These are phyloP conservation scores for Australoheros scitulus DNA, from an alignment of 2,113 vertebrate genomes.

Conservation along the genomic window DNA sequence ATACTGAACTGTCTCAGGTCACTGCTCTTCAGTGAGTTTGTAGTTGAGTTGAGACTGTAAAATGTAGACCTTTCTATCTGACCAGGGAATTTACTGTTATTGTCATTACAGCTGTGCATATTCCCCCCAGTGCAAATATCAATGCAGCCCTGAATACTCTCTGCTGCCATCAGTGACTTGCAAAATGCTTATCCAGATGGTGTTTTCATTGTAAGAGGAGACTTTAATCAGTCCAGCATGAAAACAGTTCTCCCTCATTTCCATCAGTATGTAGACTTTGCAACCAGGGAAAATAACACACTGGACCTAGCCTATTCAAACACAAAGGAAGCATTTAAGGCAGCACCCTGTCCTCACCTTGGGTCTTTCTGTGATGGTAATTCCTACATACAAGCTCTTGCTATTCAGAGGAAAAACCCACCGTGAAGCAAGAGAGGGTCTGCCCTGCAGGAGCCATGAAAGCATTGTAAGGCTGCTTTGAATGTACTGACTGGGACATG, in stretches of 20 bases:
- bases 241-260: not conserved
- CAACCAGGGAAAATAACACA: not conserved
- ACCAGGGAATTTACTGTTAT: not conserved
- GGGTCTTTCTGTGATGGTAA: not conserved
- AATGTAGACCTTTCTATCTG: not conserved
- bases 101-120: not conserved
- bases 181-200: not conserved
- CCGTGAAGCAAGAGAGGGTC: not conserved
- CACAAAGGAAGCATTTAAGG: not conserved
- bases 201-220: not conserved
- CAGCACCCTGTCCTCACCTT: not conserved
- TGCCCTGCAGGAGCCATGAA: not conserved
- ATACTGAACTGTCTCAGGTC: not conserved
- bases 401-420: not conserved
- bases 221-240: not conserved
- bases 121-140: not conserved
- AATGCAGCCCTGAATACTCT: not conserved
- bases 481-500: not conserved
- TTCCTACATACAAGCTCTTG: not conserved
- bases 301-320: not conserved
- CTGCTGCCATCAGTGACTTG: not conserved
- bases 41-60: not conserved
- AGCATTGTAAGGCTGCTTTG: not conserved
- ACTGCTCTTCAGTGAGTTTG: not conserved
- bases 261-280: slow-evolving; percentile 6